A percentile compares a stretch with the other conserved stretches of the same genome.
Evolutionary conservation across 2,113 vertebrate species (phyloP).

Genomic region (Gadus macrocephalus): DNA sequence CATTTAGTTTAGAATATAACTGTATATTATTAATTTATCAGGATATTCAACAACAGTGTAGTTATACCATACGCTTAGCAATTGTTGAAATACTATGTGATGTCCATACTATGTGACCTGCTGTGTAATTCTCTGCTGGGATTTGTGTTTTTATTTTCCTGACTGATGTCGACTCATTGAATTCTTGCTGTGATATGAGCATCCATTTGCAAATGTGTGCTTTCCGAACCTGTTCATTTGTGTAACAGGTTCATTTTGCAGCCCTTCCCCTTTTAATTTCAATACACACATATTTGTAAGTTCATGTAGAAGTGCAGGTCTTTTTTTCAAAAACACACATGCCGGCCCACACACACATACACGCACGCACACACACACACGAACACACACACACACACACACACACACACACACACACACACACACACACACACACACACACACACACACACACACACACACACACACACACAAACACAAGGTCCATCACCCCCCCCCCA

Average conservation of each 20-base stretch:
- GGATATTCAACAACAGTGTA: no score
- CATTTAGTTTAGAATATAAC: no score
- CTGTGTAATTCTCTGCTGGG: no score
- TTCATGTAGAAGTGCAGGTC: not conserved
- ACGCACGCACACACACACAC: slow-evolving; percentile 16
- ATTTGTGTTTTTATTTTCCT: slow-evolving; percentile 4
- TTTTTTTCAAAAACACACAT: not conserved
- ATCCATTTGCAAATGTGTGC: slow-evolving; percentile 62
- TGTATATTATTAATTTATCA: no score
- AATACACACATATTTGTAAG: slow-evolving; percentile 10
- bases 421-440: slow-evolving; percentile 10
- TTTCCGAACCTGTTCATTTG: slow-evolving; percentile 63
- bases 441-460: slow-evolving; percentile 1
- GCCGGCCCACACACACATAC: slow-evolving; percentile 7
- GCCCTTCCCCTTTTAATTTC: slow-evolving; percentile 48
- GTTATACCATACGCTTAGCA: no score
- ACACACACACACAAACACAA: no score
- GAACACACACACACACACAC: slow-evolving; percentile 12
- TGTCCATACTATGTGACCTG: no score
- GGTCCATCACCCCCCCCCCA: no score
- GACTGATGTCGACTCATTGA: slow-evolving; percentile 58
- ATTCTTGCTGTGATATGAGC: slow-evolving; percentile 59
- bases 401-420: slow-evolving; percentile 15
- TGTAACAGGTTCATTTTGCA: slow-evolving; percentile 52
- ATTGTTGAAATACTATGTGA: no score